Evolutionary conservation across 2,888 invertebrate genomes (phyloP), one percentile per base, ranked within the genome.

Genomic region (Pomacea canaliculata): DNA sequence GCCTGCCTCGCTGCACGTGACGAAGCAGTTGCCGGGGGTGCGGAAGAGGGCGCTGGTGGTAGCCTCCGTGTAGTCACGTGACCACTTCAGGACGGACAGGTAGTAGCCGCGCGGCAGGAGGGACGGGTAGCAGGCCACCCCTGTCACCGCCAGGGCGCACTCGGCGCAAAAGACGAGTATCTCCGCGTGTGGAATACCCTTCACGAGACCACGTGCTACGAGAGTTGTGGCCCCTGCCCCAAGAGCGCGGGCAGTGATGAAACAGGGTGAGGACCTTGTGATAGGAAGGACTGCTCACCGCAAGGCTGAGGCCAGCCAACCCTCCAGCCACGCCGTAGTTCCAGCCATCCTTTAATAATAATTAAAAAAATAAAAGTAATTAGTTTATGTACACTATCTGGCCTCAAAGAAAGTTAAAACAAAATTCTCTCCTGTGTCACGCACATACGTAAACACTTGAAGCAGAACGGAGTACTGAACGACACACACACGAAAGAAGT

Each of bases 81-180:
- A 85, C 87, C 86, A 87, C 70, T 85, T 86, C 46, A 86, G 71
- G 8, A 87, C 82, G 1, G 87, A 86, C 48, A 81, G 78, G 78
- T 87, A 87, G 74, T 87, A 87, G 13, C 86, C 85, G 7, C 78
- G 78, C 37, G 83, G 81, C 23, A 87, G 79, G 12, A 85, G 82
- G 48, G 83, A 78, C 12, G 87, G 86, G 51, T 79, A 81, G 0
- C 83, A 77, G 16, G 83, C 82, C 1, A 80, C 82, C 56, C 85
- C 85, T 71, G 86, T 85, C 16, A 86, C 81, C 1, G 87, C 79
- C 63, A 85, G 81, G 10, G 84, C 80, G 71, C 83, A 83, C 49
- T 85, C 85, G 46, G 78, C 51, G 71, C 85, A 83, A 77, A 87
- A 87, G 66, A 83, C 71, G 18, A 79, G 67, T 0, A 85, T 85